Evolutionary conservation across 2,797 vertebrate species (phyloP), one percentile per base, ranked within the genome.

Genomic region (Phoxinus dragarum): DNA sequence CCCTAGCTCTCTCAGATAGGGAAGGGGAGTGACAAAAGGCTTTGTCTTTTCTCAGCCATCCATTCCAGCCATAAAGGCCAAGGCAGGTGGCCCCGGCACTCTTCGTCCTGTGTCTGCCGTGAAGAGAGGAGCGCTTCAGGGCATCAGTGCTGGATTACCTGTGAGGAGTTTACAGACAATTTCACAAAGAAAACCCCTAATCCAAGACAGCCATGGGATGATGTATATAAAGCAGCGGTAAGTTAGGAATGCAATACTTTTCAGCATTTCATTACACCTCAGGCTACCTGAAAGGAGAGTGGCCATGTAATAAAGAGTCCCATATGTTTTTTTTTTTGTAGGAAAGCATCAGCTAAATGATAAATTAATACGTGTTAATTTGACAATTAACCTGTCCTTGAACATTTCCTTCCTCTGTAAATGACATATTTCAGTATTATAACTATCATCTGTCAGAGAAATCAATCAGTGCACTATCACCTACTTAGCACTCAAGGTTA

Each of bases 171-270:
- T 23, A 69, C 23, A 68, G 66, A 5, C 23, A 5, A n/a, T 73
- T 73, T 68, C 76, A 80, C 83, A 64, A 82, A 84, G 23, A 38
- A 59, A 79, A 38, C 56, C 68, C 42, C 34, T 59, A 84, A 81
- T 49, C 64, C 69, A 85, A 64, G 54, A 90, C 88, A 94, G 91
- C 87, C 91, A 96, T 96, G 96, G 96, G 96, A 96, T 95, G 96
- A 96, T 87, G 96, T 96, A 23, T 96, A 96, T 90, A 96, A 96
- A 93, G 96, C 96, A 92, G 96, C 96, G 90, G 96, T 96, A 90
- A 96, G 96, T 95, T 88, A 74, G 71, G 21, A 79, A 31, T 61
- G 61, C 5, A 74, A 40, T 7, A 9, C 44, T 81, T 47, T 59
- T 72, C 9, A 49, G 42, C 34, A 52, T 44, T 49, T 61, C 0